Base-by-base conservation (phyloP, 1,140 invertebrate species). In the Diplogasteroides magnus region DNA sequence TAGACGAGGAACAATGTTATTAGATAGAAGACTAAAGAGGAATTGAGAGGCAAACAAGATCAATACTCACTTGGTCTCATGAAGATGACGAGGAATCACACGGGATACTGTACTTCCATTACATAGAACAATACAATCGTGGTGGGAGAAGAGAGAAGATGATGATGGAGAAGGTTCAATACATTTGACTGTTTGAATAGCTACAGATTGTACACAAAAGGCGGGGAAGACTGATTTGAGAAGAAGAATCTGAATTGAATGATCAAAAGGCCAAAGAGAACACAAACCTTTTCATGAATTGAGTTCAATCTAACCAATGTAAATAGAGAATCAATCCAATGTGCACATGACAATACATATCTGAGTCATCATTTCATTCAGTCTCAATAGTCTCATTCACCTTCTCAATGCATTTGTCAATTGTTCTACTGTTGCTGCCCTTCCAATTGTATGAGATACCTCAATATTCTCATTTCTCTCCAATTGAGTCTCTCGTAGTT, bases 281-380 rank as follows among this genome's bases (percentile, higher is more conserved):
- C 64, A 32, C n/a, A 27, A 23, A 78, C 78, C 72, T 80, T 80
- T 59, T 80, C 78, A 55, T 70, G 55, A 19, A 72, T 37, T 27
- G 72, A 69, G 13, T 64, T 61, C 2, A 81, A 28, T 61, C 69
- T 26, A 13, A 68, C 72, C 71, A 82, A 37, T 19, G 63, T 60
- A 55, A 83, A 82, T 13, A 82, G 61, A 13, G 77, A 63, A 56
- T 82, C 81, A 31, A 82, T 75, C 80, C 80, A 81, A 60, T 77
- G 76, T 32, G 74, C 74, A 31, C 74, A 73, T 19, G 69, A 74
- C 14, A 79, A 56, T 13, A 77, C 74, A 64, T 80, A 81, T 67
- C 73, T n/a, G n/a, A n/a, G n/a, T n/a, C n/a, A n/a, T n/a, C n/a
- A n/a, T n/a, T n/a, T n/a, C n/a, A n/a, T n/a, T n/a, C n/a, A n/a